Base-by-base conservation (phyloP, 2,797 vertebrate genomes). In the Macrochelys suwanniensis region DNA sequence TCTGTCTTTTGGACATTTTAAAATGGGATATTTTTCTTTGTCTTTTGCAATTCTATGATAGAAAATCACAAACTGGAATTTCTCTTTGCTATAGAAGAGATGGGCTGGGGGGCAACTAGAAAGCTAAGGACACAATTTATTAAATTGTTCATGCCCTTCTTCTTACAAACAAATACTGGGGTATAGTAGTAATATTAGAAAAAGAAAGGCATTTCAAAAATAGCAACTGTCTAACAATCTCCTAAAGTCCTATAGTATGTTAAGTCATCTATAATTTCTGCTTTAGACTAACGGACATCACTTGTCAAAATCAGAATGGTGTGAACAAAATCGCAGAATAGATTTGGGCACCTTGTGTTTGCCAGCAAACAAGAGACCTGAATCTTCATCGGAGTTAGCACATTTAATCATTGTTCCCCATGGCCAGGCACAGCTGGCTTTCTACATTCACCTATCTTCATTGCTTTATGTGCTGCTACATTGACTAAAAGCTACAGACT, bases 381-480 rank as follows among this genome's bases (percentile, higher is more conserved):
- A 0, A 0, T 15, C 6, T 2, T 7, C 56, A 56, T 84, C 71
- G 54, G 16, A 19, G 42, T 76, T 11, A 26, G 51, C 5, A 0
- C 5, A 25, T 85, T 45, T 51, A 91, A 87, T 53, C 31, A 56
- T 26, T 2, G n/a, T 4, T 61, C 84, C 71, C 53, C 7, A 28
- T 2, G 81, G n/a, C 12, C 71, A 8, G 50, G 49, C 21, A 77
- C 21, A 33, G 51, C 21, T 7, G n/a, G 61, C 53, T 23, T 19
- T 17, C 47, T 33, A 37, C 12, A 8, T 77, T 28, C 45, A 17
- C 26, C 9, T 37, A 4, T 1, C 16, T 47, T 51, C 61, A n/a
- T n/a, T 26, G 53, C 68, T 85, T 25, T 0, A 1, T 50, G 16
- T 15, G 26, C 6, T 4, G 68, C 49, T 65, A 19, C 50, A 33